Evolutionary conservation across 2,888 invertebrate species (phyloP), one percentile per base, ranked within the genome.

Genomic region (Pheosia gnoma): DNA sequence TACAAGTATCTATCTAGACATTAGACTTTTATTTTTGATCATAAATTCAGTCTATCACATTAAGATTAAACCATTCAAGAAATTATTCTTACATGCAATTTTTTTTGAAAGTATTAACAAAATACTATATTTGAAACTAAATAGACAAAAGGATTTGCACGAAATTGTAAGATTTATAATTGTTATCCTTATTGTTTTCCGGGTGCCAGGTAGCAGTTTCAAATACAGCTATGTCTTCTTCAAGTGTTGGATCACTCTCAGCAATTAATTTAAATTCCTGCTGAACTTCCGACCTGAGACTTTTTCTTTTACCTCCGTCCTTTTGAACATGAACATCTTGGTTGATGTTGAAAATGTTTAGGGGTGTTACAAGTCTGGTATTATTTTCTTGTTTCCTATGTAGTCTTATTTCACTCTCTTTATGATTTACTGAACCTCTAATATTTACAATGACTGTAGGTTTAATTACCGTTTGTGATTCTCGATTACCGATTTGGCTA

Each of bases 361-460:
- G 86, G 0, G 87, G 83, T 13, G 81, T 66, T 7, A 80, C 78
- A 9, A 73, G 65, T 58, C 66, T 75, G 6, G 82, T 83, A 39
- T 78, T 75, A 37, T 85, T 87, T 13, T 78, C 81, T 13, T 80
- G 81, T 64, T 83, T 81, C 61, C 87, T 84, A 65, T 89, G 87
- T 1, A 93, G 74, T 70, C 74, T 84, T 13, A 92, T 88, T 47
- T 91, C 91, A 54, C 90, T 89, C 25, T 93, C 93, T 62, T 79
- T 82, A 58, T 93, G 86, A 58, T 77, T 87, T 1, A 93, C 86
- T 0, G 88, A 84, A 0, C 91, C 93, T 62, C 93, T 81, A 13
- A 94, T 86, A 61, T 94, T 94, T 0, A 94, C 89, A 39, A 94
- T 93, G 0, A 94, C 91, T 1, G 93, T 94, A 5, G 94, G 94